Base-by-base conservation (phyloP, 1,140 invertebrate species). In the Conus ventricosus region DNA sequence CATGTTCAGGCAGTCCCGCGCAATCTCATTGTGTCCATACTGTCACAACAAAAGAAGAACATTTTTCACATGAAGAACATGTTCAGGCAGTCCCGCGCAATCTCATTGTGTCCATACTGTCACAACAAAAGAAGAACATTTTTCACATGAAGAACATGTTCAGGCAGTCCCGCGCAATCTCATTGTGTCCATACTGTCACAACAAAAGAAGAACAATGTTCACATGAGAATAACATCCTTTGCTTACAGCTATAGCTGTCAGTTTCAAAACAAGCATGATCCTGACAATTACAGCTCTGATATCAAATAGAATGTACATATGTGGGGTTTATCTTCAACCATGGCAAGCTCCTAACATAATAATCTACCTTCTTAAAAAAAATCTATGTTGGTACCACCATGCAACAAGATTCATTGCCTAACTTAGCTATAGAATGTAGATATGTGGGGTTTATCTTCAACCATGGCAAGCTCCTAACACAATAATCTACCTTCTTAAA, bases 101-200 rank as follows among this genome's bases (percentile, higher is more conserved):
- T 94, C 51, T 94, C 93, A 25, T 89, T 63, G n/a, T 91, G 80
- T 25, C 92, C 93, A 93, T 93, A 90, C 92, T 93, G 85, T n/a
- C 90, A 89, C 67, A 85, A 87, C 27, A 82, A 89, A 78, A 53
- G 83, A 57, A 27, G n/a, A 82, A 55, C 63, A 89, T 57, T 82
- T 15, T 51, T 82, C n/a, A 81, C 4, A 94, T 94, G 88, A 95
- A 95, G 88, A 92, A 95, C 91, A 95, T 94, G 89, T 94, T 94
- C 17, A 95, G 89, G 88, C 95, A 95, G 85, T 95, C 91, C 67
- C 90, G 92, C 11, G 94, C 92, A 60, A 95, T 94, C 51, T 94
- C 93, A 25, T 89, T 63, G n/a, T 91, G 80, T 25, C 92, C 93
- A 93, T 93, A 90, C 92, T 93, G 85, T n/a, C 90, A 89, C 67